Conservation (phyloP, 1,140 invertebrate genomes). For the Rhysida immarginata region DNA sequence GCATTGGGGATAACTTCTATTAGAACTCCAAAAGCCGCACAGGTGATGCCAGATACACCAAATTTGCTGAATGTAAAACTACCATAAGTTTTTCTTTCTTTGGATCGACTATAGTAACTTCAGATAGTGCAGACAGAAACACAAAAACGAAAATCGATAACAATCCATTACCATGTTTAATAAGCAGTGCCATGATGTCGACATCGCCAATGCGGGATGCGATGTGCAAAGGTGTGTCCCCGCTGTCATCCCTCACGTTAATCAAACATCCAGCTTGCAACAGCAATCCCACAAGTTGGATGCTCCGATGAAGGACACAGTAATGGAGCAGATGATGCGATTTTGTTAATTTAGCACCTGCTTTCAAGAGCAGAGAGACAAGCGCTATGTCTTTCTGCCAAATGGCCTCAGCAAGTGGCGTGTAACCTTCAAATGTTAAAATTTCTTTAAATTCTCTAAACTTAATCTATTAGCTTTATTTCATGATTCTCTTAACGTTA, state of each 20-base stretch:
- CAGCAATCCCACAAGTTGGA: constrained; percentile 32
- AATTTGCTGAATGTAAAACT: too few species aligned
- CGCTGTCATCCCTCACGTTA: too few species aligned
- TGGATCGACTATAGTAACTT: too few species aligned
- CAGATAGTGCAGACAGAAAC: too few species aligned
- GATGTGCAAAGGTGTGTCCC: constrained; percentile 44
- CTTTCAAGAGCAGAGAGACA: constrained; percentile 31
- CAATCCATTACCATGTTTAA: constrained; percentile 34
- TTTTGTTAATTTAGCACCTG: constrained; percentile 40
- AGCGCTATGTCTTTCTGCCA: constrained; percentile 31
- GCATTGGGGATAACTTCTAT: too few species aligned
- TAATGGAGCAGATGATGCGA: constrained; percentile 43
- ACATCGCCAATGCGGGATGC: constrained; percentile 39
- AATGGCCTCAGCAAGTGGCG: constrained; percentile 38
- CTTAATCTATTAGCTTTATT: too few species aligned
- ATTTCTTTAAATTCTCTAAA: too few species aligned
- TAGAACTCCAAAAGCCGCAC: too few species aligned
- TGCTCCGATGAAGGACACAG: constrained; percentile 27
- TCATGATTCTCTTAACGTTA: too few species aligned
- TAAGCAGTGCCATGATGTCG: constrained; percentile 32
- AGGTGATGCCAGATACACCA: too few species aligned
- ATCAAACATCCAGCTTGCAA: constrained; percentile 32
- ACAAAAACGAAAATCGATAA: too few species aligned
- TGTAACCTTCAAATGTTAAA: constrained; percentile 30
- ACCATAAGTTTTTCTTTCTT: too few species aligned